These are phyloP conservation scores for Pollimyrus isidori DNA, from an alignment of 2,113 vertebrate genomes.

Conservation along the genomic window DNA sequence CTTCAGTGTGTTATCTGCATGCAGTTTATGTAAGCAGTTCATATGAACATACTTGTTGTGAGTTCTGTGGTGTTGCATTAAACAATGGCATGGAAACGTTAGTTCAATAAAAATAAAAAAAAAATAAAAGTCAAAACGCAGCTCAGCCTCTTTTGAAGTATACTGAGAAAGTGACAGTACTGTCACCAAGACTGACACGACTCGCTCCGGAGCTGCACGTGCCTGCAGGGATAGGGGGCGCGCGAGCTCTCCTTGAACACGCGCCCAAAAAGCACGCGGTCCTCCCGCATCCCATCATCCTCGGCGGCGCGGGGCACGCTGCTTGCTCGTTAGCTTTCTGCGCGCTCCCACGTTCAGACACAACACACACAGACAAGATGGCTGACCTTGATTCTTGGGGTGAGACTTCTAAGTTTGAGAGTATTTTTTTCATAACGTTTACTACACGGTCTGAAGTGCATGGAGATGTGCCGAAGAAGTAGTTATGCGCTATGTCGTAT, in stretches of 20 bases:
- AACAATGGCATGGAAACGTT: neutral
- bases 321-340: constrained; percentile 27
- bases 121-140: neutral
- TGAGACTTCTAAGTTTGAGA: constrained; percentile 52
- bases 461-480: neutral
- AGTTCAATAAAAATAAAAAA: constrained; percentile 6
- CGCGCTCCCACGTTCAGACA: constrained; percentile 37
- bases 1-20: neutral
- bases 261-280: neutral
- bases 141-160: neutral
- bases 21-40: neutral
- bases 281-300: constrained; percentile 21
- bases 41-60: constrained; percentile 37
- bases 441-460: neutral
- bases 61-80: constrained; percentile 47
- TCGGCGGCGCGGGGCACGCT: constrained; percentile 30
- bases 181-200: neutral
- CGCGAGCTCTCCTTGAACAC: neutral
- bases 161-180: neutral
- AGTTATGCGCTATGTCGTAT: neutral
- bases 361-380: constrained; percentile 61
- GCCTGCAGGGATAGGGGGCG: neutral
- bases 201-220: neutral
- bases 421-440: constrained; percentile 15
- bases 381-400: constrained; percentile 79